Conservation (phyloP, 2,888 invertebrate genomes). For the Hypsopygia costalis region DNA sequence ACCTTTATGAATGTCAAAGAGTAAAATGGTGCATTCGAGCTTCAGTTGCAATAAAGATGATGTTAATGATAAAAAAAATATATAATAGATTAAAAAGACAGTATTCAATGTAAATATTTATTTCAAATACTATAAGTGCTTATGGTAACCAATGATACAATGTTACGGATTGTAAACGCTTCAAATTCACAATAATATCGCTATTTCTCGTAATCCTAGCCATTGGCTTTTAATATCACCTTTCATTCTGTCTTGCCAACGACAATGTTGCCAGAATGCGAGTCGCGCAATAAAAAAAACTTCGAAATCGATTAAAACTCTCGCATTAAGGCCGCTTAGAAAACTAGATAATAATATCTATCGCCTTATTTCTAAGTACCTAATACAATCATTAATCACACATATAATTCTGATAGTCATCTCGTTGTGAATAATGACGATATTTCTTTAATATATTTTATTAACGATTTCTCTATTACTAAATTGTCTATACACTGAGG, state of each 20-base stretch:
- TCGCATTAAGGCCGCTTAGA: slow-evolving; percentile 60
- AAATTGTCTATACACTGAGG: slow-evolving; percentile 71
- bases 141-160: slow-evolving; percentile 80
- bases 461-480: slow-evolving; percentile 43
- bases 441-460: slow-evolving; percentile 34
- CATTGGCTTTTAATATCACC: slow-evolving; percentile 69
- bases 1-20: too few species aligned
- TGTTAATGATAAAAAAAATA: too few species aligned
- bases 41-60: too few species aligned
- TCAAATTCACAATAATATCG: slow-evolving; percentile 54
- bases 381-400: slow-evolving; percentile 30
- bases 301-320: slow-evolving; percentile 34
- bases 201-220: slow-evolving; percentile 51
- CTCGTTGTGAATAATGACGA: slow-evolving; percentile 32
- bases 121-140: slow-evolving; percentile 77
- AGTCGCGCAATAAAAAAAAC: slow-evolving; percentile 34
- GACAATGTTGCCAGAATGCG: slow-evolving; percentile 44
- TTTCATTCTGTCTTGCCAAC: slow-evolving; percentile 42
- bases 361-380: slow-evolving; percentile 29
- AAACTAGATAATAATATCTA: slow-evolving; percentile 62
- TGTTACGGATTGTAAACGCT: slow-evolving; percentile 51
- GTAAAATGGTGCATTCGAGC: too few species aligned
- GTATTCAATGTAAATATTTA: slow-evolving; percentile 75
- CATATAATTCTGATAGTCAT: slow-evolving; percentile 27
- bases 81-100: slow-evolving; percentile 20